Evolutionary conservation across 2,888 invertebrate species (phyloP).

Genomic region (Pseudoips prasinana): DNA sequence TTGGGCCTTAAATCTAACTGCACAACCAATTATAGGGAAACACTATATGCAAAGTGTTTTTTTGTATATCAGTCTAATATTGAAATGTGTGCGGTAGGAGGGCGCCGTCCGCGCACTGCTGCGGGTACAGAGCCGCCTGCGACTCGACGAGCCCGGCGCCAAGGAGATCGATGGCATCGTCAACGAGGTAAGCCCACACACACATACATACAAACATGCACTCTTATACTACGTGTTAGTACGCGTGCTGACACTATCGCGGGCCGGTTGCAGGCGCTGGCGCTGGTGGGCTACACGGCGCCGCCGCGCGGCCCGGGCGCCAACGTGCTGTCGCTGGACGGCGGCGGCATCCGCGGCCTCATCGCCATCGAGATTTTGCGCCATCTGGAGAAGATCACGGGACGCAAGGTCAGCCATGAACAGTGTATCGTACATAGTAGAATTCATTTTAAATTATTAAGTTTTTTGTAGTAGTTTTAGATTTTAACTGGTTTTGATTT

Average conservation of each 20-base stretch:
- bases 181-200: slow-evolving; percentile 45
- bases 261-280: slow-evolving; percentile 86
- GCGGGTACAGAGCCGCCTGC: slow-evolving; percentile 68
- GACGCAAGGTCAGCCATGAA: too few relatives aligned
- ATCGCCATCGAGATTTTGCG: slow-evolving; percentile 91
- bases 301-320: slow-evolving; percentile 88
- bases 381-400: slow-evolving; percentile 87
- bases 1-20: too few relatives aligned
- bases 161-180: slow-evolving; percentile 49
- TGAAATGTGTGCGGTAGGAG: slow-evolving; percentile 65
- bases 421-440: too few relatives aligned
- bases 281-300: slow-evolving; percentile 86
- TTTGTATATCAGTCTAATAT: too few relatives aligned
- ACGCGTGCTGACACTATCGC: slow-evolving; percentile 83
- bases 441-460: too few relatives aligned
- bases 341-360: slow-evolving; percentile 94
- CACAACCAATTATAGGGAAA: too few relatives aligned
- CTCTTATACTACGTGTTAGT: not conserved
- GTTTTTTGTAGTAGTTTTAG: too few relatives aligned
- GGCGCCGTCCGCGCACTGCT: slow-evolving; percentile 86
- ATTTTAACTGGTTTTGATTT: too few relatives aligned
- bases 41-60: too few relatives aligned
- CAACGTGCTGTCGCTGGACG: slow-evolving; percentile 92
- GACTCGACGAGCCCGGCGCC: slow-evolving; percentile 47
- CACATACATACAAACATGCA: too few relatives aligned